phyloP scores from a whole-genome alignment of 2,113 vertebrate genomes.

The Lepus americanus region DNA sequence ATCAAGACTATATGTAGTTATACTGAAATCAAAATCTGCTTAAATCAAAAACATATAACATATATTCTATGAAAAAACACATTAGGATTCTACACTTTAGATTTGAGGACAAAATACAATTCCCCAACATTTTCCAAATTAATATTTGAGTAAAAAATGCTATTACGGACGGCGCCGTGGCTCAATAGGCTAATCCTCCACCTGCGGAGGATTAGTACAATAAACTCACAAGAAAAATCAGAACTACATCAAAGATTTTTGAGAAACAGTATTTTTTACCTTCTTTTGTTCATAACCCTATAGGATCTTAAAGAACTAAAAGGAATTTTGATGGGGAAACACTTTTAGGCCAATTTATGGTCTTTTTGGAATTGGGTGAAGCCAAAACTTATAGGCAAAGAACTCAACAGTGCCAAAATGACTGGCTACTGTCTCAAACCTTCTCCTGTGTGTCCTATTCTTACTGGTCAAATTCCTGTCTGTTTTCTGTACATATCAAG shows the following conservation, averaged over 20 bases:
- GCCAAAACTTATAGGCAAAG: not conserved
- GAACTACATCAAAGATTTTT: not conserved
- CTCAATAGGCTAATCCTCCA: no score
- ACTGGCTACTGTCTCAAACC: not conserved
- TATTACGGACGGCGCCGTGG: not conserved
- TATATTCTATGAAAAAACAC: not conserved
- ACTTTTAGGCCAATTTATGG: not conserved
- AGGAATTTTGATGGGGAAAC: not conserved
- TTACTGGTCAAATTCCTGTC: not conserved
- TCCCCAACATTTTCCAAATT: not conserved
- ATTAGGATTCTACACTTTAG: not conserved
- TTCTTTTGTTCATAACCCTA: not conserved
- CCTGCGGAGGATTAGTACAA: not conserved
- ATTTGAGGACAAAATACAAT: not conserved
- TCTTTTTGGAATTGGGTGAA: not conserved
- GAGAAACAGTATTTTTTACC: not conserved
- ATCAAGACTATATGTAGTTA: not conserved
- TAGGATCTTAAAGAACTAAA: not conserved
- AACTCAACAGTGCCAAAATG: not conserved
- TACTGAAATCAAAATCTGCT: not conserved
- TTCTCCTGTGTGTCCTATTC: not conserved
- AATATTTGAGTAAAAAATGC: not conserved
- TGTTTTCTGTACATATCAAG: accelerated
- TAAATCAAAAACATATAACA: conserved; percentile 17
- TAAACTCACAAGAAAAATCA: not conserved